Percentiles rank a stretch among this genome's conserved stretches.
Conservation (phyloP, 2,113 vertebrate genomes). For the Sander vitreus region DNA sequence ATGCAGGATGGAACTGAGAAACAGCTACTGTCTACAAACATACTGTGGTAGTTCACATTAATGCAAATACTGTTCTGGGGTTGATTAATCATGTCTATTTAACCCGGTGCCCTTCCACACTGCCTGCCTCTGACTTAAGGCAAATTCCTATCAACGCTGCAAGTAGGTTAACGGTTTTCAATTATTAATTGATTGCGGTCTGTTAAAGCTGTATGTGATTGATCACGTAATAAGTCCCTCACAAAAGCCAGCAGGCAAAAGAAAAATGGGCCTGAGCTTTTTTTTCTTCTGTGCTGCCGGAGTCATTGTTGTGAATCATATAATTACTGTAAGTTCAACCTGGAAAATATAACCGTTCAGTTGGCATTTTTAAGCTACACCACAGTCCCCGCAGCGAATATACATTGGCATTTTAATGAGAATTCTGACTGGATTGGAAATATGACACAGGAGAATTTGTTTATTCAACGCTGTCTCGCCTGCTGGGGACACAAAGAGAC, state of each 20-base stretch:
- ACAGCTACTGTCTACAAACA: not conserved
- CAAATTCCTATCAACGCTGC: slow-evolving; percentile 56
- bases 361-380: slow-evolving; percentile 27
- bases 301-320: slow-evolving; percentile 44
- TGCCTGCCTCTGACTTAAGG: slow-evolving; percentile 51
- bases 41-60: not conserved
- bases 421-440: slow-evolving; percentile 49
- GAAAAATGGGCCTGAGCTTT: slow-evolving; percentile 33
- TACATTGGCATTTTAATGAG: slow-evolving; percentile 59
- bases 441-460: slow-evolving; percentile 47
- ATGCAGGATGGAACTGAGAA: not conserved
- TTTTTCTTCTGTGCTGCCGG: not conserved
- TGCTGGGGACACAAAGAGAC: slow-evolving; percentile 51
- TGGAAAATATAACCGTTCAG: slow-evolving; percentile 14
- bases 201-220: slow-evolving; percentile 46
- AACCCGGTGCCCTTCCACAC: slow-evolving; percentile 56
- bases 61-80: slow-evolving; percentile 35
- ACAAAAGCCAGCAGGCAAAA: slow-evolving; percentile 46
- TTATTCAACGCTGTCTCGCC: slow-evolving; percentile 52
- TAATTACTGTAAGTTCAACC: slow-evolving; percentile 51
- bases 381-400: not conserved
- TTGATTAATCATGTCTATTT: slow-evolving; percentile 73
- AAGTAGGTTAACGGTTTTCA: slow-evolving; percentile 65
- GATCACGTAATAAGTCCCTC: slow-evolving; percentile 55
- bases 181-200: slow-evolving; percentile 73